A percentile compares a stretch with the other conserved stretches of the same genome.
phyloP scores from a whole-genome alignment of 1,140 invertebrate species.

The Trichogramma pretiosum region DNA sequence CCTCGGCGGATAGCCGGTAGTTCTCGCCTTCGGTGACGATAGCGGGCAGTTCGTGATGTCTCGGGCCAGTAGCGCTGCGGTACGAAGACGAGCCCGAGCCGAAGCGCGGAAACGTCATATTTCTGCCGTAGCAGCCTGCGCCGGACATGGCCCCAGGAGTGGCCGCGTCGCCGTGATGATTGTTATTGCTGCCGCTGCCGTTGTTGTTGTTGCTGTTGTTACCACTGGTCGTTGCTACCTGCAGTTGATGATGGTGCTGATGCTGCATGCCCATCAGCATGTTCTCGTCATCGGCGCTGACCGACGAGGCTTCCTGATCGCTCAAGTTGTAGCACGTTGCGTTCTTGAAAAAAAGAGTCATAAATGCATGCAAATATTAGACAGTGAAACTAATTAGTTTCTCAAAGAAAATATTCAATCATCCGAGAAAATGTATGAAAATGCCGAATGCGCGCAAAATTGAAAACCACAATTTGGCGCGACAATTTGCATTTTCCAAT shows the following conservation, averaged over 20 bases:
- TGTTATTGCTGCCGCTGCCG: conserved; percentile 21
- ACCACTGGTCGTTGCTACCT: too few relatives aligned
- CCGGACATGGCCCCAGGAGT: too few relatives aligned
- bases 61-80: conserved; percentile 23
- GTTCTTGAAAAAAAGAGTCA: conserved; percentile 36
- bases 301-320: conserved; percentile 40
- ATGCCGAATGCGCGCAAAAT: too few relatives aligned
- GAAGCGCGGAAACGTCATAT: conserved; percentile 56
- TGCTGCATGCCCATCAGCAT: too few relatives aligned
- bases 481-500: too few relatives aligned
- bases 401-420: too few relatives aligned
- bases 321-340: conserved; percentile 43
- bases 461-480: too few relatives aligned
- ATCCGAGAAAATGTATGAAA: too few relatives aligned
- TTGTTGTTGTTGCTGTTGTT: conserved; percentile 25
- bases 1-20: conserved; percentile 41
- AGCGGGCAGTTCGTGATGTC: conserved; percentile 51
- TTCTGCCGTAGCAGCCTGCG: conserved; percentile 44
- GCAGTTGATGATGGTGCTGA: too few relatives aligned
- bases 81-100: conserved; percentile 31
- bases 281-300: conserved; percentile 30
- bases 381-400: too few relatives aligned
- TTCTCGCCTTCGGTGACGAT: conserved; percentile 56
- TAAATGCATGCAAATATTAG: too few relatives aligned
- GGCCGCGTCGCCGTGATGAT: too few relatives aligned